These are phyloP conservation scores for Scaptodrosophila lebanonensis DNA, from an alignment of 1,140 invertebrate genomes.

Conservation along the genomic window DNA sequence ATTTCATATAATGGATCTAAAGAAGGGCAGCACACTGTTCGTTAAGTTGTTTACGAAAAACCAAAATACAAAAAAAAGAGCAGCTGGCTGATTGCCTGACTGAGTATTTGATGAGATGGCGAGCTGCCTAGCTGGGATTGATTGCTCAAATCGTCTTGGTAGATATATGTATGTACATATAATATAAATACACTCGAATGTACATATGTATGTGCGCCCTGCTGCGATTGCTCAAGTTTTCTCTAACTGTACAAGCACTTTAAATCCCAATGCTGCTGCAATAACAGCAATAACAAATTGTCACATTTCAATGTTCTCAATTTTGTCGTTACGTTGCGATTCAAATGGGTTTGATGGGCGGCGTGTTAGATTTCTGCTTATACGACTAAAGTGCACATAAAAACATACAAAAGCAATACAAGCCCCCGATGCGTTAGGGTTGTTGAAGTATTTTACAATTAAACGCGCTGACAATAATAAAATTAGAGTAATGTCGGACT, in stretches of 20 bases:
- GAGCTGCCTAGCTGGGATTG: no score
- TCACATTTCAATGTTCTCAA: conserved; percentile 69
- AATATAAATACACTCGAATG: no score
- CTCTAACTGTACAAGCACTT: conserved; percentile 38
- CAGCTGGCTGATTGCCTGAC: background rate
- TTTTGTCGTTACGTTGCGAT: conserved; percentile 19
- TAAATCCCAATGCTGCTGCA: no score
- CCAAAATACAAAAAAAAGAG: no score
- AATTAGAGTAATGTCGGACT: background rate
- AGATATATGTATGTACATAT: no score
- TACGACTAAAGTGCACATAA: conserved; percentile 9
- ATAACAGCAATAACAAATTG: conserved; percentile 56
- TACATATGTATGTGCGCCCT: conserved; percentile 8
- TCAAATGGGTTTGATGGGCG: conserved; percentile 27
- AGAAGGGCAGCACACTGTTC: conserved; percentile 55
- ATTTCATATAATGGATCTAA: conserved; percentile 70
- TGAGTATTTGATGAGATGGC: conserved; percentile 27
- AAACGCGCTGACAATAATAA: conserved; percentile 44
- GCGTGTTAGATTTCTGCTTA: conserved; percentile 40
- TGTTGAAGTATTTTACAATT: conserved; percentile 21
- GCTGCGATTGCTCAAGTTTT: conserved; percentile 47
- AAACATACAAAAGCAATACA: conserved; percentile 26
- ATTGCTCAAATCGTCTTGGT: conserved; percentile 57
- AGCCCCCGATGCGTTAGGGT: conserved; percentile 25
- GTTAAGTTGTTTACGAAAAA: no score